A percentile compares a stretch with the other conserved stretches of the same genome.
These are phyloP conservation scores for Isurus oxyrinchus DNA, from an alignment of 2,113 vertebrate genomes.

Conservation along the genomic window DNA sequence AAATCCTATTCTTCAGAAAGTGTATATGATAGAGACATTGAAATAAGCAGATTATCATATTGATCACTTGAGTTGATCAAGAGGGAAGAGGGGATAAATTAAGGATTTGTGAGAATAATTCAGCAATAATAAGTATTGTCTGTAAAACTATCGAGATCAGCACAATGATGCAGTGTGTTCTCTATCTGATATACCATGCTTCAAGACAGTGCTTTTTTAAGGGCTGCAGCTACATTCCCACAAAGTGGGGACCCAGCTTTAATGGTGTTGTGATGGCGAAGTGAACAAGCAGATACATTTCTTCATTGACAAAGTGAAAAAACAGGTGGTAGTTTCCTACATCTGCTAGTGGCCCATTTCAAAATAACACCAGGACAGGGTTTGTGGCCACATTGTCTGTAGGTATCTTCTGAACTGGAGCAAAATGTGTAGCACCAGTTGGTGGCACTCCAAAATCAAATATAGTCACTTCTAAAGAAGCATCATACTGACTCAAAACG, in stretches of 20 bases:
- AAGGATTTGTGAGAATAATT: background rate
- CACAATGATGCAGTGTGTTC: background rate
- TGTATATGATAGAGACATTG: background rate
- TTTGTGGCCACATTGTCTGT: background rate
- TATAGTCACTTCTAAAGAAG: background rate
- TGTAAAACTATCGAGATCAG: background rate
- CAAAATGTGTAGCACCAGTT: background rate
- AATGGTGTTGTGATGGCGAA: background rate
- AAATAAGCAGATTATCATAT: background rate
- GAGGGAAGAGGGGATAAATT: background rate
- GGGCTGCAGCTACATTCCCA: too few relatives aligned
- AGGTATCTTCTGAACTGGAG: background rate
- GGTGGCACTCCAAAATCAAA: background rate
- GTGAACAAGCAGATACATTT: background rate
- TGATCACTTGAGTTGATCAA: background rate
- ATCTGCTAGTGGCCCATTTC: background rate
- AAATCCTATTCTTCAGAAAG: background rate
- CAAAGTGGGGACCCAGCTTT: background rate
- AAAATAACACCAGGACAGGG: background rate
- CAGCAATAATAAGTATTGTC: background rate
- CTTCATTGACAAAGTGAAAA: background rate
- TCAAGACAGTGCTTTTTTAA: background rate
- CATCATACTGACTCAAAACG: background rate
- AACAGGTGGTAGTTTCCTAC: background rate
- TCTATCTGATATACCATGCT: background rate